Evolutionary conservation across 2,113 vertebrate species (phyloP).

Genomic region (Aegotheles bennettii): DNA sequence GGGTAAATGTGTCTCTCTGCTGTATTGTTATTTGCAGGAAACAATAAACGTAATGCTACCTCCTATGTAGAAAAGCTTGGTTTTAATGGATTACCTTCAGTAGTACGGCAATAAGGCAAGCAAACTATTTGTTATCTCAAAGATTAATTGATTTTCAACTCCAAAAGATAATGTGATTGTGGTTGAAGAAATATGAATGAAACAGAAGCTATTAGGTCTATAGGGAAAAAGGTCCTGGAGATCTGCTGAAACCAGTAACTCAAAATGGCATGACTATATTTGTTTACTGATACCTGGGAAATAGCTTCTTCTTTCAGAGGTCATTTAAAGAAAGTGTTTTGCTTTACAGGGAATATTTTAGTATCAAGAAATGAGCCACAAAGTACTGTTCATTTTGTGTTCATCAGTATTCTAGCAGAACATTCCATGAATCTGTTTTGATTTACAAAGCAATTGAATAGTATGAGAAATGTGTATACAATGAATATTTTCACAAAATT

Average conservation of each 20-base stretch:
- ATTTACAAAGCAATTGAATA: background rate
- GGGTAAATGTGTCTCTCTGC: background rate
- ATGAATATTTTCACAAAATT: background rate
- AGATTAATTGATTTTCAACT: background rate
- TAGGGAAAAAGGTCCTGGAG: background rate
- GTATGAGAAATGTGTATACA: background rate
- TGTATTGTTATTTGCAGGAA: background rate
- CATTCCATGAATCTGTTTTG: background rate
- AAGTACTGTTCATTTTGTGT: background rate
- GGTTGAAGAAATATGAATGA: background rate
- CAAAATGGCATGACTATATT: background rate
- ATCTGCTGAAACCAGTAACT: background rate
- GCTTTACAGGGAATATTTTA: background rate
- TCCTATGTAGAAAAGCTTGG: background rate
- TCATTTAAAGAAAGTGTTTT: background rate
- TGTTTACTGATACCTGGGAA: background rate
- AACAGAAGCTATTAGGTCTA: background rate
- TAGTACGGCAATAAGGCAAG: background rate
- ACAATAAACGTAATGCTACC: background rate
- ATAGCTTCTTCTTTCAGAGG: background rate
- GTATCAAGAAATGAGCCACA: background rate
- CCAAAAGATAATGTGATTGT: background rate
- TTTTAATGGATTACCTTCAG: background rate
- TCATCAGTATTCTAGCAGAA: slow-evolving; percentile 18
- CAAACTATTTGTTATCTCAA: background rate